phyloP scores from a whole-genome alignment of 2,797 vertebrate genomes.

The Muscicapa striata region DNA sequence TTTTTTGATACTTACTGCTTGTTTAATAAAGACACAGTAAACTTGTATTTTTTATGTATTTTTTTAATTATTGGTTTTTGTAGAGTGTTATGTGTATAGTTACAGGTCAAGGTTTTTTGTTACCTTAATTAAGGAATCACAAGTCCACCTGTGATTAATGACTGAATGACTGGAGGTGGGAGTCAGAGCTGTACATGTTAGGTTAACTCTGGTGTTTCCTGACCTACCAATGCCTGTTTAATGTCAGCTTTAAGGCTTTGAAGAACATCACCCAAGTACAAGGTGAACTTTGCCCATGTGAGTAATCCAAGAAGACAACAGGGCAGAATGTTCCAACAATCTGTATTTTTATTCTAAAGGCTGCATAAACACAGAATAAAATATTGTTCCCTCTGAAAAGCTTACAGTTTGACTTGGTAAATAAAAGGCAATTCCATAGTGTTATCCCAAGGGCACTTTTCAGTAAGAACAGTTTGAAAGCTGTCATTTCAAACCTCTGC shows the following conservation, averaged over 20 bases:
- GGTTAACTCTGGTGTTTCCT: neutral
- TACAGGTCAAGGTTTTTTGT: neutral
- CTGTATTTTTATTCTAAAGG: neutral
- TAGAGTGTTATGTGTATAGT: neutral
- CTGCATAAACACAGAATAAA: neutral
- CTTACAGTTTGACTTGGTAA: neutral
- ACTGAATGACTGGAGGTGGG: neutral
- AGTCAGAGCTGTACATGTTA: neutral
- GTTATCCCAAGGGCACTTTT: neutral
- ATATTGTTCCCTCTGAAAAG: neutral
- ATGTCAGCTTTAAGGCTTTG: neutral
- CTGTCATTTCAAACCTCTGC: constrained; percentile 21
- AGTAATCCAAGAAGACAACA: neutral
- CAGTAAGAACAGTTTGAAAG: neutral
- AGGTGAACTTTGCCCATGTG: accelerated
- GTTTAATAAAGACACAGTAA: neutral
- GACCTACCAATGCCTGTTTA: neutral
- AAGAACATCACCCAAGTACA: neutral
- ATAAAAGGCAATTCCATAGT: neutral
- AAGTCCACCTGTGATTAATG: neutral
- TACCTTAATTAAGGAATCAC: neutral
- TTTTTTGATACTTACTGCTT: neutral
- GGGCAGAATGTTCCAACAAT: neutral
- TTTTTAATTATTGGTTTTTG: neutral
- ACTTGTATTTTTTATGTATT: accelerated